Evolutionary conservation across 2,797 vertebrate species (phyloP).

Genomic region (Chelon labrosus): DNA sequence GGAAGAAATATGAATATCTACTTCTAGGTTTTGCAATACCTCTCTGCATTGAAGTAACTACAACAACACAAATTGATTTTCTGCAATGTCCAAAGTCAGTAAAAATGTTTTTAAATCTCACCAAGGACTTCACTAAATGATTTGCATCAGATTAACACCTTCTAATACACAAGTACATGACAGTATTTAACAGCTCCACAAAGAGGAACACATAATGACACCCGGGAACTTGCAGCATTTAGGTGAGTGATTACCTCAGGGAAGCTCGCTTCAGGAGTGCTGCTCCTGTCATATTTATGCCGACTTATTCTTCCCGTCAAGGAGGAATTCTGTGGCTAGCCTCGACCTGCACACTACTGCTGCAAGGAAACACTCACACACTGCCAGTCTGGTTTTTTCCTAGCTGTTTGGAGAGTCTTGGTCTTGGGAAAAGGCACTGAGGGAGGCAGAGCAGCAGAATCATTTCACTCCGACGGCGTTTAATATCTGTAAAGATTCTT

Average conservation of each 20-base stretch:
- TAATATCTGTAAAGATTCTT: too few relatives aligned
- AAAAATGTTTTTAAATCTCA: neutral
- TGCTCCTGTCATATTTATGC: neutral
- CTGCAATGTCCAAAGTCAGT: too few relatives aligned
- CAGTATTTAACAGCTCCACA: neutral
- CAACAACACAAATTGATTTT: too few relatives aligned
- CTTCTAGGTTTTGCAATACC: too few relatives aligned
- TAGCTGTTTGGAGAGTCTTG: too few relatives aligned
- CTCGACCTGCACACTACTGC: constrained; percentile 49
- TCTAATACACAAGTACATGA: neutral
- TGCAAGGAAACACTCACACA: neutral
- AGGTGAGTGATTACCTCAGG: neutral
- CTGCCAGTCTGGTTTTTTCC: too few relatives aligned
- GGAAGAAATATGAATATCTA: too few relatives aligned
- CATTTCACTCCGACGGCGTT: too few relatives aligned
- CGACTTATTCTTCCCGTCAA: constrained; percentile 22
- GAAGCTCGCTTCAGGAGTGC: neutral
- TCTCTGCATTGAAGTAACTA: too few relatives aligned
- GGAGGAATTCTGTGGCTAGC: constrained; percentile 65
- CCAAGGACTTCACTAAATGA: too few relatives aligned
- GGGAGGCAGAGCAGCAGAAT: too few relatives aligned
- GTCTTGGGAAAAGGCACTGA: too few relatives aligned
- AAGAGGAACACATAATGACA: accelerated
- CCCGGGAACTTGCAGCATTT: neutral
- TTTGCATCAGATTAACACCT: neutral